Evolutionary conservation across 2,113 vertebrate species (phyloP).

Genomic region (Cryptomyrus ogoouensis): DNA sequence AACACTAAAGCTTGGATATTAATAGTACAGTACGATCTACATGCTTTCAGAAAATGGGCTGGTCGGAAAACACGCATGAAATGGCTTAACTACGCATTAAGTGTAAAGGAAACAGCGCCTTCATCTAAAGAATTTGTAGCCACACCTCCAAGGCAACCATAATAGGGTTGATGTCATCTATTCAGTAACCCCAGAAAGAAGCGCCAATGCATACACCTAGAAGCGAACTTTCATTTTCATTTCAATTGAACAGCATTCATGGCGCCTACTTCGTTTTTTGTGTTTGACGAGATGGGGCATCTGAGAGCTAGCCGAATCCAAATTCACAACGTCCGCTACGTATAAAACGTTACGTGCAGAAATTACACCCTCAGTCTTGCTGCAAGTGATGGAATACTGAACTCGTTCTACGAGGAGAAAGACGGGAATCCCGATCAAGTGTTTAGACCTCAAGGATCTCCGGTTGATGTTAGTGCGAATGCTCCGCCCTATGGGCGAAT

Average conservation of each 20-base stretch:
- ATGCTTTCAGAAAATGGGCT: not conserved
- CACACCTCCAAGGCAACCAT: not conserved
- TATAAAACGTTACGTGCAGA: not conserved
- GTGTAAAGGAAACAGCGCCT: not conserved
- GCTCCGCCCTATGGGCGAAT: slow-evolving; percentile 50
- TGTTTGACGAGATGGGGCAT: not conserved
- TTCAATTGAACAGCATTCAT: not conserved
- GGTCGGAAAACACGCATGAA: not conserved
- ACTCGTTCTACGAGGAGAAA: not conserved
- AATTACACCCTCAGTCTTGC: slow-evolving; percentile 5
- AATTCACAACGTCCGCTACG: slow-evolving; percentile 13
- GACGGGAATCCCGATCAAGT: slow-evolving; percentile 58
- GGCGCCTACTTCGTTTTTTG: not conserved
- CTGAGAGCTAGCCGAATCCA: not conserved
- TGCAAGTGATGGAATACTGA: not conserved
- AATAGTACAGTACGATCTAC: not conserved
- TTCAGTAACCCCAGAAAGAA: not conserved
- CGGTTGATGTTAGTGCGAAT: slow-evolving; percentile 55
- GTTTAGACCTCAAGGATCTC: slow-evolving; percentile 60
- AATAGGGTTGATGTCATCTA: not conserved
- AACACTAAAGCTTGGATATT: not conserved
- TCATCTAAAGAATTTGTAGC: slow-evolving; percentile 6
- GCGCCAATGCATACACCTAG: not conserved
- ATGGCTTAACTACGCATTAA: not conserved
- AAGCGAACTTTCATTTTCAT: slow-evolving; percentile 9